Percentiles rank a stretch among this genome's conserved stretches.
These are phyloP conservation scores for Apus apus DNA, from an alignment of 2,113 vertebrate species.

Conservation along the genomic window DNA sequence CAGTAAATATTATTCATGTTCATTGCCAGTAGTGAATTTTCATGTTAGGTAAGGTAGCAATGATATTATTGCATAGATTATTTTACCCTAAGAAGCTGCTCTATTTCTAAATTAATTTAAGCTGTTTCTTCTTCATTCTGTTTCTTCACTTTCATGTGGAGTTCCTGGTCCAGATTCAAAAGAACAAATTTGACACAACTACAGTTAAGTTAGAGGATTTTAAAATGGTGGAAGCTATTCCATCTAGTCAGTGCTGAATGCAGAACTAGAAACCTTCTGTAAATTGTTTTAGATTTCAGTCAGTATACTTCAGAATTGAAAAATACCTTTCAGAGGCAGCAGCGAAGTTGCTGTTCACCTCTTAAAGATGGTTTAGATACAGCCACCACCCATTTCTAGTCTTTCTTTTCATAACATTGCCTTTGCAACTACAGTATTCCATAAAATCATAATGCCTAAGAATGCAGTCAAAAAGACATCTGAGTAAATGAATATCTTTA, in stretches of 20 bases:
- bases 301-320: neutral
- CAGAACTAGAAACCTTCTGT: neutral
- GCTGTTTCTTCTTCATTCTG: neutral
- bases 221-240: neutral
- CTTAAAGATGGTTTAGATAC: neutral
- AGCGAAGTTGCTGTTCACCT: neutral
- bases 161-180: neutral
- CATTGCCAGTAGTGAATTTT: neutral
- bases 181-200: neutral
- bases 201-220: neutral
- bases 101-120: neutral
- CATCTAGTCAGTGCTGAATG: neutral
- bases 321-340: neutral
- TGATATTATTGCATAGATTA: rapidly evolving
- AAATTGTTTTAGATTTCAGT: neutral
- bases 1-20: neutral
- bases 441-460: neutral
- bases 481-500: neutral
- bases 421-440: neutral
- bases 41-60: neutral
- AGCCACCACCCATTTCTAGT: neutral
- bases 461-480: neutral
- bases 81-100: neutral
- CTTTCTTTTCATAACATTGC: neutral
- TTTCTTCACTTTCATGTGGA: rapidly evolving